phyloP scores from a whole-genome alignment of 2,797 vertebrate genomes.

The Malacoctenus gilli region DNA sequence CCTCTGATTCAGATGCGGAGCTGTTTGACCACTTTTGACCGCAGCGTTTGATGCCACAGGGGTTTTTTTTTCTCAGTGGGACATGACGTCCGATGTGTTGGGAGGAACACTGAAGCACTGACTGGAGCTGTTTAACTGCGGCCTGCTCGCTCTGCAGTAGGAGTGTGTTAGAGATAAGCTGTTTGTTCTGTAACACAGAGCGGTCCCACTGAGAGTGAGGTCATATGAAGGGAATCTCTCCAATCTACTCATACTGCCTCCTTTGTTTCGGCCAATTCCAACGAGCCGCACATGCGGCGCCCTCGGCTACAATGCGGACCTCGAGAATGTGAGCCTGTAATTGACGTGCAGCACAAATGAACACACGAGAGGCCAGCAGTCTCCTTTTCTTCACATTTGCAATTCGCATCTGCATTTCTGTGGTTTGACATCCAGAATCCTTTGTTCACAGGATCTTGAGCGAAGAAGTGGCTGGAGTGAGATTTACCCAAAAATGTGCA shows the following conservation, averaged over 20 bases:
- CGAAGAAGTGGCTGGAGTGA: neutral
- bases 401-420: neutral
- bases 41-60: neutral
- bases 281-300: slow-evolving; percentile 21
- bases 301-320: slow-evolving; percentile 31
- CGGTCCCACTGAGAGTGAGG: slow-evolving; percentile 47
- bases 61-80: neutral
- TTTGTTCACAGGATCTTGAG: slow-evolving; percentile 2
- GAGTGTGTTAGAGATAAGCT: slow-evolving; percentile 30
- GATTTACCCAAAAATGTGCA: slow-evolving; percentile 18
- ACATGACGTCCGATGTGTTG: neutral
- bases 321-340: slow-evolving; percentile 53
- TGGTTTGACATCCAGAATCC: slow-evolving; percentile 2
- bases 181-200: slow-evolving; percentile 44
- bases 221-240: slow-evolving; percentile 53
- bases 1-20: neutral
- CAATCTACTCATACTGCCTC: slow-evolving; percentile 49
- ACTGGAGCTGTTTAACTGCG: neutral
- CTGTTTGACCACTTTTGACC: neutral
- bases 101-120: neutral
- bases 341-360: slow-evolving; percentile 26
- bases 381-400: slow-evolving; percentile 12
- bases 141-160: slow-evolving; percentile 6
- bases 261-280: slow-evolving; percentile 66
- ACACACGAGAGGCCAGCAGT: slow-evolving; percentile 20